Conservation (phyloP, 2,888 invertebrate species). For the Chymomyza amoena region DNA sequence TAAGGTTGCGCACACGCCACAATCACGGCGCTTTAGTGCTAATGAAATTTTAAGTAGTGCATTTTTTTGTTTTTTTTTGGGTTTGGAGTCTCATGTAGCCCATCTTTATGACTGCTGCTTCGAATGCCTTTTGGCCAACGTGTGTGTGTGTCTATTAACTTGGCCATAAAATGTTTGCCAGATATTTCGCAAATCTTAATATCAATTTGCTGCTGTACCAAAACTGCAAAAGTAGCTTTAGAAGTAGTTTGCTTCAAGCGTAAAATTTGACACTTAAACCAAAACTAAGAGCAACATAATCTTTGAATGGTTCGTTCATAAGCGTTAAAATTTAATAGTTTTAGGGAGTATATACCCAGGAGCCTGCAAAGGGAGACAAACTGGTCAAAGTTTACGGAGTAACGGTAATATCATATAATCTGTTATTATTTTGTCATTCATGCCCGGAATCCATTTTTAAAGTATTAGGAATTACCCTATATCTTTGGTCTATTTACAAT, state of each 20-base stretch:
- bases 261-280: background rate
- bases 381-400: too few relatives aligned
- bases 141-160: background rate
- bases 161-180: background rate
- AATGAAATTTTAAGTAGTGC: conserved; percentile 64
- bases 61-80: background rate
- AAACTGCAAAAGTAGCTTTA: background rate
- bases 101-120: conserved; percentile 53
- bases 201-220: conserved; percentile 1
- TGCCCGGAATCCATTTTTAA: too few relatives aligned
- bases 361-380: too few relatives aligned
- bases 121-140: background rate
- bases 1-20: conserved; percentile 4
- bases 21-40: conserved; percentile 60
- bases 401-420: too few relatives aligned
- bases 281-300: too few relatives aligned
- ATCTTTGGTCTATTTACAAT: too few relatives aligned
- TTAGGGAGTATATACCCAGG: too few relatives aligned
- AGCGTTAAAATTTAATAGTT: too few relatives aligned
- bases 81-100: conserved; percentile 21
- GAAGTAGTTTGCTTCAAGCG: background rate
- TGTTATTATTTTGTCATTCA: too few relatives aligned
- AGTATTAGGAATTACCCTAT: too few relatives aligned
- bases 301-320: too few relatives aligned
- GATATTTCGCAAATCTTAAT: conserved; percentile 2